Evolutionary conservation across 2,113 vertebrate species (phyloP), one percentile per base, ranked within the genome.

Genomic region (Columbina picui): DNA sequence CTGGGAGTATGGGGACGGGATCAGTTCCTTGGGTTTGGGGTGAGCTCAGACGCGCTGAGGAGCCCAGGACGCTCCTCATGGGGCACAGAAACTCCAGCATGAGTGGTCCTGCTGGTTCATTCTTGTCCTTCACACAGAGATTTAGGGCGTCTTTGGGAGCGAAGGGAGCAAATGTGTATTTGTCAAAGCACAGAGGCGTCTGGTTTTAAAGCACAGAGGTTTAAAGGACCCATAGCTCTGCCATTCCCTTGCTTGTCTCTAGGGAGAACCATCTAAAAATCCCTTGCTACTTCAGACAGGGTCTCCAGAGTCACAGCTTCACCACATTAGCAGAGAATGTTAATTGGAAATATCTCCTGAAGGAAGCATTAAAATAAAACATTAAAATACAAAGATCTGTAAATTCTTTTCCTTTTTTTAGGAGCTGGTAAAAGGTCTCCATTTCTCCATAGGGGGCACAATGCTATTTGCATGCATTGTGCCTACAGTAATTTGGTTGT

Each of bases 281-380:
- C 63, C 38, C 27, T 49, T 41, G n/a, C 60, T 69, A 49, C 77
- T 49, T 7, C 3, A 0, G 6, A 2, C 1, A 3, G 4, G 21
- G 25, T 36, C 29, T 53, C 0, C 2, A 15, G 55, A 45, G n/a
- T 15, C 43, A 29, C 36, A 25, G 0, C 14, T 27, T 14, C 3
- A 7, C 36, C 25, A 1, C 0, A 2, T 10, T 2, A 50, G n/a
- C 59, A 39, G 39, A 10, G 64, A 17, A 23, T 1, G 10, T 1
- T 23, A 5, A 0, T 10, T 0, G 5, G 12, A 17, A 39, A 82
- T 2, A 4, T 2, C 52, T 17, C 32, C 0, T 1, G 27, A 15
- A 41, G 76, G 0, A 12, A 67, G 17, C 13, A 0, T 0, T 29
- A 43, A 17, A n/a, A n/a, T 2, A 14, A 53, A 65, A 9, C 0